Conservation (phyloP, 2,888 invertebrate genomes). For the Brachypalpus laphriformis region DNA sequence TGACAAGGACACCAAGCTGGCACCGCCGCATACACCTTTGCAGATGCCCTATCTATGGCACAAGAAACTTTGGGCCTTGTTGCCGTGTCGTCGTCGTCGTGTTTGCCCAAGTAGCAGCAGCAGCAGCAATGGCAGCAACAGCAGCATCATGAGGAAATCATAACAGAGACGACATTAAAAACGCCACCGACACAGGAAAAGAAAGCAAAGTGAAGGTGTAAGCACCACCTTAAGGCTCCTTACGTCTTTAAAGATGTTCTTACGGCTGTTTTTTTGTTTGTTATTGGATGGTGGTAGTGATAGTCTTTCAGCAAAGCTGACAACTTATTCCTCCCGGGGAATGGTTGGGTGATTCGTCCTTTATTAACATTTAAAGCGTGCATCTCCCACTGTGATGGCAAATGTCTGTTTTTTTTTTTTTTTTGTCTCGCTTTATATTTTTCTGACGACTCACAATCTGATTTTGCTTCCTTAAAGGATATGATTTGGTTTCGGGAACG, state of each 20-base stretch:
- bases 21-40: slow-evolving; percentile 11
- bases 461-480: slow-evolving; percentile 22
- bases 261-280: slow-evolving; percentile 41
- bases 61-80: slow-evolving; percentile 11
- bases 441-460: slow-evolving; percentile 13
- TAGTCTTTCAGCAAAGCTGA: slow-evolving; percentile 47
- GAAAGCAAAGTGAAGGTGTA: slow-evolving; percentile 50
- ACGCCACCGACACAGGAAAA: slow-evolving; percentile 17
- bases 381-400: slow-evolving; percentile 14
- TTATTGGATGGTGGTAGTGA: slow-evolving; percentile 31
- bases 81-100: not conserved
- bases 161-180: slow-evolving; percentile 58
- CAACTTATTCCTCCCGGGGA: slow-evolving; percentile 43
- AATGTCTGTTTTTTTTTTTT: slow-evolving; percentile 12
- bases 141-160: slow-evolving; percentile 30
- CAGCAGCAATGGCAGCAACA: not conserved
- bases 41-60: not conserved
- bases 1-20: slow-evolving; percentile 52
- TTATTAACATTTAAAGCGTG: slow-evolving; percentile 55
- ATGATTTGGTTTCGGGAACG: slow-evolving; percentile 13
- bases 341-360: slow-evolving; percentile 29
- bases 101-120: not conserved
- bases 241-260: slow-evolving; percentile 56
- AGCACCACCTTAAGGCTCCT: slow-evolving; percentile 63
- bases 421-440: not conserved